Percentiles rank a stretch among this genome's conserved stretches.
These are phyloP conservation scores for Heliconius hermathena DNA, from an alignment of 1,140 invertebrate genomes.

Conservation along the genomic window DNA sequence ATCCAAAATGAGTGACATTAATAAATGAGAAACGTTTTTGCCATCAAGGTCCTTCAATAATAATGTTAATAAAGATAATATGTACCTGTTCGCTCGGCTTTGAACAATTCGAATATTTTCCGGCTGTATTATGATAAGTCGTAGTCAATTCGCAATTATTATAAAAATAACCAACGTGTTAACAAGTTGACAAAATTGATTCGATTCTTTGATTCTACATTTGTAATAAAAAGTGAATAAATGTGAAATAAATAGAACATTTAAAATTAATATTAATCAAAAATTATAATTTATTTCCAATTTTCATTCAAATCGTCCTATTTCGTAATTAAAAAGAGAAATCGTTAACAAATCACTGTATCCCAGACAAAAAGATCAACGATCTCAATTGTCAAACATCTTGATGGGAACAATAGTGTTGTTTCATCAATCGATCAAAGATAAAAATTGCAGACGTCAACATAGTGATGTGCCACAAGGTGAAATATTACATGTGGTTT, in stretches of 20 bases:
- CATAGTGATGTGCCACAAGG: slow-evolving; percentile 41
- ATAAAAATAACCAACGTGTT: not conserved
- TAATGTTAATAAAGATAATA: not conserved
- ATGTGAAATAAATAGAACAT: not conserved
- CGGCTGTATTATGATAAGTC: too few species aligned
- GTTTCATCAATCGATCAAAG: slow-evolving; percentile 27
- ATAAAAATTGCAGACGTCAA: slow-evolving; percentile 39
- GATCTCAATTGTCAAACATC: not conserved
- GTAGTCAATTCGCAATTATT: too few species aligned
- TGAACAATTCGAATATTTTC: too few species aligned
- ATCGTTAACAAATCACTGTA: not conserved
- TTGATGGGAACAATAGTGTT: slow-evolving; percentile 14
- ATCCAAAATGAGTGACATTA: not conserved
- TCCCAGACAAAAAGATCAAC: not conserved
- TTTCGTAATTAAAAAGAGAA: not conserved
- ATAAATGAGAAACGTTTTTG: not conserved
- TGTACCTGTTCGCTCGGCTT: too few species aligned
- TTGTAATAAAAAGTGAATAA: not conserved
- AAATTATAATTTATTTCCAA: not conserved
- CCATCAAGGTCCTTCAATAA: not conserved
- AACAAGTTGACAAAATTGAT: not conserved
- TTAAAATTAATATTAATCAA: not conserved
- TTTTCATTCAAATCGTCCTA: not conserved
- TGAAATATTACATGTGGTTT: slow-evolving; percentile 20
- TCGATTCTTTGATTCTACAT: not conserved